Evolutionary conservation across 2,113 vertebrate species (phyloP), one percentile per base, ranked within the genome.

Genomic region (Mormoops blainvillei): DNA sequence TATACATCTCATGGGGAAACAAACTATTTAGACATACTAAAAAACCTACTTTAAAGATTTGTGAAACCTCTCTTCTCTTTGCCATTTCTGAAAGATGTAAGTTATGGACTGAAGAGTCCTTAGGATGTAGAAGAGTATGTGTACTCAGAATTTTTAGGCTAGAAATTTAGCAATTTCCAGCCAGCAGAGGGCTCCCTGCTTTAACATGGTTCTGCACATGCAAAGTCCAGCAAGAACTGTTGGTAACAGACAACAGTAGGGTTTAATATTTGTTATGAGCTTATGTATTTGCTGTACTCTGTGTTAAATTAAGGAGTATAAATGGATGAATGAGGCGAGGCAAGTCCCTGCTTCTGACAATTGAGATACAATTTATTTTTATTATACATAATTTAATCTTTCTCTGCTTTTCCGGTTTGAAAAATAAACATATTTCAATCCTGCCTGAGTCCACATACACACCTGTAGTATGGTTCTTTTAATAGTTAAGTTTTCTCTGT

Each of bases 141-240:
- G 4, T 80, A 52, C 68, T 22, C 6, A 81, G 26, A 84, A 61
- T 19, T 61, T 97, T 78, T 38, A 54, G 36, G 3, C 1, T 68
- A 16, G 52, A 63, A 67, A 13, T 36, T 84, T 70, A 54, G 28
- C 33, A 45, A 38, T 91, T 92, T 91, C 22, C 67, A 73, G 41
- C 96, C 96, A 96, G 82, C 91, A 97, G 94, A 96, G 95, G 96
- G 91, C 89, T 92, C 96, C 33, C 73, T 80, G 41, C 43, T 93
- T 86, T 92, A 88, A 91, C 3, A 41, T 19, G 68, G 70, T 43
- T 82, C 33, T 86, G 5, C 19, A 65, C 9, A 85, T 52, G 16
- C 8, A 28, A 94, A 88, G 13, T 24, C 50, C 18, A 38, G 43
- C n/a, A 76, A 65, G 33, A 52, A 65, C 9, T 36, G 16, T 38